phyloP scores from a whole-genome alignment of 2,113 vertebrate species.

The Cacatua alba region DNA sequence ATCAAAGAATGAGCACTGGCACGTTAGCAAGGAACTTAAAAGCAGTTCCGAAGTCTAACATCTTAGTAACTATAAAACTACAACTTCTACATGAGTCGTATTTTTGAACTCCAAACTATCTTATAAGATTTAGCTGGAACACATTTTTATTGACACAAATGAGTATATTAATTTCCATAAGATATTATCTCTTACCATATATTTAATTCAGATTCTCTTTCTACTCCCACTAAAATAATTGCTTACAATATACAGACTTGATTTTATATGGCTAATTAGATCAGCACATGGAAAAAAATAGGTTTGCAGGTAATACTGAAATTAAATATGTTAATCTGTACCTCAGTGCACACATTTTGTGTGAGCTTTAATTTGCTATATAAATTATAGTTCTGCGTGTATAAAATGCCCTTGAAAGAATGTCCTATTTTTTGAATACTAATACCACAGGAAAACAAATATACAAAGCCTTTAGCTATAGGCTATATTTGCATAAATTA shows the following conservation, averaged over 20 bases:
- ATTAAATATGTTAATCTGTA: constrained; percentile 88
- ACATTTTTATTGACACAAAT: constrained; percentile 77
- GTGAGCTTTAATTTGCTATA: constrained; percentile 83
- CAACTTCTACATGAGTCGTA: constrained; percentile 63
- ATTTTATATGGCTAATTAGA: constrained; percentile 85
- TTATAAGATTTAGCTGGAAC: constrained; percentile 70
- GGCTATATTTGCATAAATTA: constrained; percentile 79
- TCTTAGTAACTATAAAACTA: constrained; percentile 70
- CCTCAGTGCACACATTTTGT: constrained; percentile 79
- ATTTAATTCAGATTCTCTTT: constrained; percentile 80
- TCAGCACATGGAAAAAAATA: constrained; percentile 76
- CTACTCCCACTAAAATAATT: constrained; percentile 80
- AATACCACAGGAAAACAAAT: constrained; percentile 76
- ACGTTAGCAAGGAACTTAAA: constrained; percentile 65
- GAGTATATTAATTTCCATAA: constrained; percentile 79
- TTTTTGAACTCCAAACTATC: constrained; percentile 70
- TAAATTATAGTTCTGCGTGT: constrained; percentile 79
- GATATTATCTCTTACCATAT: constrained; percentile 78
- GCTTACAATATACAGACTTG: constrained; percentile 76
- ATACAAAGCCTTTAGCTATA: constrained; percentile 77
- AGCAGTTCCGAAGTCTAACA: constrained; percentile 61
- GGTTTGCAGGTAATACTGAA: constrained; percentile 85
- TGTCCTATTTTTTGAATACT: constrained; percentile 76
- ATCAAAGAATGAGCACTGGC: constrained; percentile 65
- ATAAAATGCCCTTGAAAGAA: constrained; percentile 79